Evolutionary conservation across 2,113 vertebrate species (phyloP), one percentile per base, ranked within the genome.

Genomic region (Sander vitreus): DNA sequence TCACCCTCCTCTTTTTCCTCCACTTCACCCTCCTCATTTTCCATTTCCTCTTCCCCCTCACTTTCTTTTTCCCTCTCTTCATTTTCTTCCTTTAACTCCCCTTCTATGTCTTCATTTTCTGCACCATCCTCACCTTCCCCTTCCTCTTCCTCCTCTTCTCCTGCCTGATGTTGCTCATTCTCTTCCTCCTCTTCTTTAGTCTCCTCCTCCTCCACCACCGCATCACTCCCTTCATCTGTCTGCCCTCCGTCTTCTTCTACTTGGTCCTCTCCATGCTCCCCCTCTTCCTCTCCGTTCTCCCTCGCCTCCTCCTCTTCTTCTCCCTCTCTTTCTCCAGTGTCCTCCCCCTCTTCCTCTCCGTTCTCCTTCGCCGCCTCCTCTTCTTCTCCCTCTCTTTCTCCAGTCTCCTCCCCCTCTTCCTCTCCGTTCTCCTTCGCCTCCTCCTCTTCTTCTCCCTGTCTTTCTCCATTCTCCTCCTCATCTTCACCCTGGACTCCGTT

Each of bases 401-500:
- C 75, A 6, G 59, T 50, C 4, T 50, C 36, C 3, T 63, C 47
- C 4, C 59, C 63, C 5, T 30, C 58, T 51, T 72, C 48, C 14
- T 67, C 55, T n/a, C 73, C 76, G 1, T 25, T 43, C 51, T 81
- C 47, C 2, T 45, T 67, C 1, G 11, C 54, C 23, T 12, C 33
- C 2, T 12, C 51, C 2, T 9, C 68, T 2, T 60, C 47, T 5
- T n/a, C 73, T 10, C 76, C 50, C 1, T 43, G 45, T 15, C 25
- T 65, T 1, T 21, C 7, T 6, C 3, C 53, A 10, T 21, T 54
- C 53, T 54, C 48, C 3, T 57, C 74, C n/a, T 64, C 33, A 2
- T 64, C 60, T 33, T 57, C 58, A 25, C 63, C 79, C 14, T 71
- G 64, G 18, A 92, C 62, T 47, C 93, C 90, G 2, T 94, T 94